Conservation (phyloP, 2,797 vertebrate genomes). For the Ispidina lecontei region DNA sequence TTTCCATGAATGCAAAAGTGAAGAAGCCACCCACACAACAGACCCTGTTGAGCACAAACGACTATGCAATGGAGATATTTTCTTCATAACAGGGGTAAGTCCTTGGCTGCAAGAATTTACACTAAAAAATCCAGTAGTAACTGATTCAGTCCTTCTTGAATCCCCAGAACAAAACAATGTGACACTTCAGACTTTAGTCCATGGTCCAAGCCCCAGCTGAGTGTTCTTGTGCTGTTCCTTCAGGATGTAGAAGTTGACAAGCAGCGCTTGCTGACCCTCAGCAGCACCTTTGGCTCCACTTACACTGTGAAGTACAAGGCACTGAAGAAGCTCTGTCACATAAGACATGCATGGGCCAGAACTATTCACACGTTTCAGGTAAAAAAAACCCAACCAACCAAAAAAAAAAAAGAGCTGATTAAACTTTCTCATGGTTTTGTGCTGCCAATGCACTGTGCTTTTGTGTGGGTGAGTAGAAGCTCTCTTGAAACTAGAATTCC, state of each 20-base stretch:
- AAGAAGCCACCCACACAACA: neutral
- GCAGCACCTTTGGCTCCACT: conserved; percentile 56
- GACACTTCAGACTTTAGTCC: neutral
- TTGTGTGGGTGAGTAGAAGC: neutral
- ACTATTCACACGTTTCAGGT: conserved; percentile 91
- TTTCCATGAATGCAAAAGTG: neutral
- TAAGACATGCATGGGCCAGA: conserved; percentile 86
- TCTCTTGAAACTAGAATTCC: neutral
- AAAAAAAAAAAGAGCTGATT: neutral
- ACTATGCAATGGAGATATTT: conserved; percentile 87
- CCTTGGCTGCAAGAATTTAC: neutral
- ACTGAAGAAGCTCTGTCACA: conserved; percentile 75
- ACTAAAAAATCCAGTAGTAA: neutral
- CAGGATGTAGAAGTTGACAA: conserved; percentile 76
- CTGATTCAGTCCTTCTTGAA: neutral
- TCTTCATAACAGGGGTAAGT: conserved; percentile 81
- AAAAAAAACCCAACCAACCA: neutral
- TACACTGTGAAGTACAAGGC: conserved; percentile 75
- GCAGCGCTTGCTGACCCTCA: conserved; percentile 77
- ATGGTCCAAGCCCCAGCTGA: neutral
- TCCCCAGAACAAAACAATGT: neutral
- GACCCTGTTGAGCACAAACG: conserved; percentile 63
- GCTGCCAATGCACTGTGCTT: neutral
- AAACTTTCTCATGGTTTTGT: neutral
- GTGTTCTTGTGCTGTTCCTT: neutral